Percentiles rank a stretch among this genome's conserved stretches.
Evolutionary conservation across 2,888 invertebrate species (phyloP).

Genomic region (Bruchidius siliquastri): DNA sequence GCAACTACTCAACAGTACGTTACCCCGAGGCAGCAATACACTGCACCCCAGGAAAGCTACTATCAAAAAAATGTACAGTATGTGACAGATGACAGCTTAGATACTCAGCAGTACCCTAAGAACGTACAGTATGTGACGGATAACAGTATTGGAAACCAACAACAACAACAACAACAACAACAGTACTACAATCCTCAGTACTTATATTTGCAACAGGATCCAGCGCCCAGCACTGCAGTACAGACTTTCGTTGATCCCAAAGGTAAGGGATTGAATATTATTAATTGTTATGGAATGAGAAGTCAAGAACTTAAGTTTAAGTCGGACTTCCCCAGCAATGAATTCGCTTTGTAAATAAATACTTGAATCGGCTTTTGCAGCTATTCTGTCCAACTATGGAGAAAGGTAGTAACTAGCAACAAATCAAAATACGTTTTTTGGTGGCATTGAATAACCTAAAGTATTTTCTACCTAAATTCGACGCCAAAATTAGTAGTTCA

Average conservation of each 20-base stretch:
- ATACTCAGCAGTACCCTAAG: conserved; percentile 19
- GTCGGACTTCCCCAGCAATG: too few species aligned
- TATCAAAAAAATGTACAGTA: conserved; percentile 35
- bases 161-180: conserved; percentile 22
- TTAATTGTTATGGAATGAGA: too few species aligned
- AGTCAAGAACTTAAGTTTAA: too few species aligned
- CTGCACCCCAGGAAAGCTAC: conserved; percentile 24
- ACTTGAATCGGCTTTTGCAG: too few species aligned
- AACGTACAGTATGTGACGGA: conserved; percentile 38
- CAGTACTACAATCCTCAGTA: conserved; percentile 29
- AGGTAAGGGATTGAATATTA: conserved; percentile 18
- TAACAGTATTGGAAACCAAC: conserved; percentile 27
- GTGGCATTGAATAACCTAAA: too few species aligned
- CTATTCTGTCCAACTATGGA: too few species aligned
- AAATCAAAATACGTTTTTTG: too few species aligned
- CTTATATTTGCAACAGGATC: conserved; percentile 39
- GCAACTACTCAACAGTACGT: conserved; percentile 18
- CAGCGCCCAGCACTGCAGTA: conserved; percentile 35
- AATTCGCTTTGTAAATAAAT: too few species aligned
- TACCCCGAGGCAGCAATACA: conserved; percentile 24
- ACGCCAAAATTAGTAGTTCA: too few species aligned
- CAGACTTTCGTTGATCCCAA: conserved; percentile 41
- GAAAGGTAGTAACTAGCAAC: too few species aligned
- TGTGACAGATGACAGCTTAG: conserved; percentile 33
- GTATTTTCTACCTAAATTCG: too few species aligned